A percentile compares a stretch with the other conserved stretches of the same genome.
phyloP scores from a whole-genome alignment of 2,888 invertebrate species.

The Hydropsyche betteni region DNA sequence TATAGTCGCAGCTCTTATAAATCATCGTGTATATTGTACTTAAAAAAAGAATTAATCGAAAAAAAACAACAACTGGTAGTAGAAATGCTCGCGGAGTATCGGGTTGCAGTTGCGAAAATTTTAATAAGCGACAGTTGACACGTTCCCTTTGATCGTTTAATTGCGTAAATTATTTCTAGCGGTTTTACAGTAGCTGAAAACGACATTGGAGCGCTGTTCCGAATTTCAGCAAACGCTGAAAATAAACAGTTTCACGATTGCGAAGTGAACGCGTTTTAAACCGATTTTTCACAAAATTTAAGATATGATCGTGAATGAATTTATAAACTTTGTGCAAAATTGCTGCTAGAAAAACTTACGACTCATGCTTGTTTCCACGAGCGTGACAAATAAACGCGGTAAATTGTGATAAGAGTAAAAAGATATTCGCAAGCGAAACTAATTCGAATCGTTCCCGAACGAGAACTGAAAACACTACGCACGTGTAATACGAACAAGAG shows the following conservation, averaged over 20 bases:
- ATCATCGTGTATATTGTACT: slow-evolving; percentile 15
- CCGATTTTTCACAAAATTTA: too few relatives aligned
- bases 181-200: too few relatives aligned
- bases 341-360: slow-evolving; percentile 25
- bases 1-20: slow-evolving; percentile 13
- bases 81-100: too few relatives aligned
- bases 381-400: slow-evolving; percentile 37
- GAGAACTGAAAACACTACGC: slow-evolving; percentile 9
- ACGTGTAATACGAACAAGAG: not conserved
- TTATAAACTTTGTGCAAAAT: slow-evolving; percentile 2
- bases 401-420: slow-evolving; percentile 36
- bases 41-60: too few relatives aligned
- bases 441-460: slow-evolving; percentile 30
- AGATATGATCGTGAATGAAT: slow-evolving; percentile 1
- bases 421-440: slow-evolving; percentile 34
- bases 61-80: not conserved
- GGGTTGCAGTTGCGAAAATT: too few relatives aligned
- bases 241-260: too few relatives aligned
- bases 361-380: slow-evolving; percentile 33
- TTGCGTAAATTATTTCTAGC: too few relatives aligned
- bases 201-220: too few relatives aligned
- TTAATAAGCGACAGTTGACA: too few relatives aligned
- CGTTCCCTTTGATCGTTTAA: too few relatives aligned
- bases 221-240: too few relatives aligned
- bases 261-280: too few relatives aligned